phyloP scores from a whole-genome alignment of 2,888 invertebrate species.

The Brachyptera putata region DNA sequence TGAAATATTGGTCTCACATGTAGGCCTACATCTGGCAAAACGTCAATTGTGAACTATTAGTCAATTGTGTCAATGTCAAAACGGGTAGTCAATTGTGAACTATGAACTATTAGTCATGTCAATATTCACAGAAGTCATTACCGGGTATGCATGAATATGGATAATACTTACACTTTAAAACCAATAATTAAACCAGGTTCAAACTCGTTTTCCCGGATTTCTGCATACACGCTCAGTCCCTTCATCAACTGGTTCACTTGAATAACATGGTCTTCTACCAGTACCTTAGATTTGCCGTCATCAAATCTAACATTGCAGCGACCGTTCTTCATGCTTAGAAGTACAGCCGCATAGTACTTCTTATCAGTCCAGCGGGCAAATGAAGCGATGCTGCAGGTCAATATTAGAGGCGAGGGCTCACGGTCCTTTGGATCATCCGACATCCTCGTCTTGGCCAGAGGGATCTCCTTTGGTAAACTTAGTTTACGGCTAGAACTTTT shows the following conservation, averaged over 20 bases:
- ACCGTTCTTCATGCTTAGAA: constrained; percentile 51
- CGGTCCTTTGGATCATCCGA: neutral
- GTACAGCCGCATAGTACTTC: constrained; percentile 61
- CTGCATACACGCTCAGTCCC: constrained; percentile 54
- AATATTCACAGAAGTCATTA: too few species aligned
- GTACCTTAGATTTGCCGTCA: constrained; percentile 56
- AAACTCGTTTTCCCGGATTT: constrained; percentile 53
- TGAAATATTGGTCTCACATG: too few species aligned
- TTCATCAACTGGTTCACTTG: constrained; percentile 39
- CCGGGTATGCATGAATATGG: too few species aligned
- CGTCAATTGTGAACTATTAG: too few species aligned
- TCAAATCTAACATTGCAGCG: constrained; percentile 62
- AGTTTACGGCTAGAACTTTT: too few species aligned
- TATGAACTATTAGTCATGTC: too few species aligned
- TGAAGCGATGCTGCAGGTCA: constrained; percentile 40
- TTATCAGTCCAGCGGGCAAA: constrained; percentile 66
- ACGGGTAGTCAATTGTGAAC: too few species aligned
- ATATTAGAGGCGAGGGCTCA: neutral
- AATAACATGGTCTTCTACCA: constrained; percentile 59
- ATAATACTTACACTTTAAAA: constrained; percentile 13
- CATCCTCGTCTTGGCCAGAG: neutral
- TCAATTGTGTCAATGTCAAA: too few species aligned
- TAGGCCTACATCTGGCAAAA: too few species aligned
- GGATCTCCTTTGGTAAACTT: too few species aligned
- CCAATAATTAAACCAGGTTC: constrained; percentile 46